Evolutionary conservation across 2,797 vertebrate genomes (phyloP).

Genomic region (Cephalopachus bancanus): DNA sequence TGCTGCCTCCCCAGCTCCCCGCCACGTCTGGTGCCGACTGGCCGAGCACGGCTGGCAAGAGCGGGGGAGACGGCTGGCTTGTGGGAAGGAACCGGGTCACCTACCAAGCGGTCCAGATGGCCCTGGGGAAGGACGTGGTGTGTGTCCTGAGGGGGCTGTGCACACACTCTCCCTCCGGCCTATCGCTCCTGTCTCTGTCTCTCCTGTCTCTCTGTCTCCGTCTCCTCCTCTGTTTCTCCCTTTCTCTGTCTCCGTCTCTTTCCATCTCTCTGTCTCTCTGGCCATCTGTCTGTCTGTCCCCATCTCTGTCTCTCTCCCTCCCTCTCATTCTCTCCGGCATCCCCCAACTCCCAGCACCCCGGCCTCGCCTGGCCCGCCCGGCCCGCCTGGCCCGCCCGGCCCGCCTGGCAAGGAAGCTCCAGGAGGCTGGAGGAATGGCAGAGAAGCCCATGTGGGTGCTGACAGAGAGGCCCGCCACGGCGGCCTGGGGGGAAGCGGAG

Average conservation of each 20-base stretch:
- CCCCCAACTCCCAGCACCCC: neutral
- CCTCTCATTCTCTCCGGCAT: neutral
- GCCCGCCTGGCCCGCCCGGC: neutral
- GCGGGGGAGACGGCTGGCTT: neutral
- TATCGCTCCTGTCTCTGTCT: no score
- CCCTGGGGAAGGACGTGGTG: neutral
- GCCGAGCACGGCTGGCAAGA: neutral
- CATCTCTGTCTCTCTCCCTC: no score
- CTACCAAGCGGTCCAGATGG: conserved; percentile 14
- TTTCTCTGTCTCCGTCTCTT: no score
- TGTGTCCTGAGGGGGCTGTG: neutral
- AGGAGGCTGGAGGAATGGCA: neutral
- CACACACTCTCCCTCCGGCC: neutral
- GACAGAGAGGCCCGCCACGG: neutral
- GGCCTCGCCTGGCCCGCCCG: neutral
- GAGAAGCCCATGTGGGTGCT: neutral
- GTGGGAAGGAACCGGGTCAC: neutral
- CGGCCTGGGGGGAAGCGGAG: neutral
- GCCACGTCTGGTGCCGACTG: fast-evolving
- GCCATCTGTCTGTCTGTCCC: no score
- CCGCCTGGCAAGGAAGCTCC: neutral
- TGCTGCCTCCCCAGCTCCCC: neutral
- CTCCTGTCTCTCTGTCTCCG: no score
- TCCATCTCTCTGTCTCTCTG: no score
- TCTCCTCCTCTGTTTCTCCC: no score